Evolutionary conservation across 2,113 vertebrate species (phyloP).

Genomic region (Hemicordylus capensis): DNA sequence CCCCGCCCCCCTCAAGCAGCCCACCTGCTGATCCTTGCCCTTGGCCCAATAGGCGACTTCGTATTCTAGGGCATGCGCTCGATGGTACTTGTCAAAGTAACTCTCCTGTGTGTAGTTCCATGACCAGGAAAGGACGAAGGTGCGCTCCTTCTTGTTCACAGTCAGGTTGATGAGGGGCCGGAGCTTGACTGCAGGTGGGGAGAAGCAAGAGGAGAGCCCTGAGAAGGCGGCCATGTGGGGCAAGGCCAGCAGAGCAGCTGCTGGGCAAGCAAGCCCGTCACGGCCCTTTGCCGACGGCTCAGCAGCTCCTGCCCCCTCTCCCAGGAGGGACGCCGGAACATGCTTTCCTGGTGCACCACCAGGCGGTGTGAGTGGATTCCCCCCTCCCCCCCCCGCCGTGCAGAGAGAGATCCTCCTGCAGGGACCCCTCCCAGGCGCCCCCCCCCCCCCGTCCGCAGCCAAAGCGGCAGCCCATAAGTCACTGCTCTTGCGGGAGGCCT

Average conservation of each 20-base stretch:
- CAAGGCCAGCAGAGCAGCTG: not conserved
- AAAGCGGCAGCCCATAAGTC: too few relatives aligned
- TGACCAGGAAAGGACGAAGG: slow-evolving; percentile 70
- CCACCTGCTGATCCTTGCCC: slow-evolving; percentile 55
- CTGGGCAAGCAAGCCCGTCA: too few relatives aligned
- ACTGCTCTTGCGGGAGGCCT: not conserved
- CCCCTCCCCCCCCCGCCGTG: not conserved
- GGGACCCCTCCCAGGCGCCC: not conserved
- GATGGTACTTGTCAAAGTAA: not conserved
- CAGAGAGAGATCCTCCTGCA: not conserved
- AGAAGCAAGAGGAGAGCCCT: slow-evolving; percentile 23
- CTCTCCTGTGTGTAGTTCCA: not conserved
- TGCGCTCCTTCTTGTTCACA: not conserved
- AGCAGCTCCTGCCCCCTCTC: too few relatives aligned
- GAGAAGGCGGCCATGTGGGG: not conserved
- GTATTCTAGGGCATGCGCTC: slow-evolving; percentile 33
- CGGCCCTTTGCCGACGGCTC: too few relatives aligned
- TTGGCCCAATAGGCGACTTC: slow-evolving; percentile 67
- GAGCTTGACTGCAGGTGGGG: slow-evolving; percentile 71
- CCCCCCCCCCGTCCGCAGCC: not conserved
- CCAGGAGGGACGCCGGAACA: not conserved
- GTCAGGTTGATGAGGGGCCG: slow-evolving; percentile 65
- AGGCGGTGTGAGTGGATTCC: not conserved
- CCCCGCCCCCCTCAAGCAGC: too few relatives aligned
- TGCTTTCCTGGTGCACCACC: not conserved